Evolutionary conservation across 2,113 vertebrate species (phyloP).

Genomic region (Heliornis fulica): DNA sequence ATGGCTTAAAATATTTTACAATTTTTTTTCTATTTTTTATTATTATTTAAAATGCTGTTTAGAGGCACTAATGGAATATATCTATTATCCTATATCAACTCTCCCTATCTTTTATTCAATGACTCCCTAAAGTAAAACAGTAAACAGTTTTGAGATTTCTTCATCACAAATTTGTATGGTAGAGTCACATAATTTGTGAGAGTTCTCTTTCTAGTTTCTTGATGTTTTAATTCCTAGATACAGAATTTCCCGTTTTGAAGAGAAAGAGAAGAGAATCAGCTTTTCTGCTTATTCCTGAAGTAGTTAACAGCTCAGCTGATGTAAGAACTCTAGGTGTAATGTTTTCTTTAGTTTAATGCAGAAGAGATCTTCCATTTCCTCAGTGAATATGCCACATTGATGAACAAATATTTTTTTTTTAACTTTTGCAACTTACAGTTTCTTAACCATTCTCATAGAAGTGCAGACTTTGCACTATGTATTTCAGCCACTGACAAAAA

Average conservation of each 20-base stretch:
- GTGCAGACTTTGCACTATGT: not conserved
- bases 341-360: not conserved
- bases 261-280: not conserved
- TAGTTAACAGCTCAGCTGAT: not conserved
- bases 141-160: not conserved
- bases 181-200: not conserved
- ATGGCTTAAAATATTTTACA: not conserved
- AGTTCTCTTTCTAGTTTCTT: not conserved
- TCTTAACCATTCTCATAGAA: not conserved
- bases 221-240: not conserved
- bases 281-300: not conserved
- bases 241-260: not conserved
- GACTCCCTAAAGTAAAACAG: not conserved
- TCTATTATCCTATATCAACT: not conserved
- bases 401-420: not conserved
- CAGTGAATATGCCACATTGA: not conserved
- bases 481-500: not conserved
- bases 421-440: not conserved
- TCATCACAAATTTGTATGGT: not conserved
- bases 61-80: not conserved
- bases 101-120: not conserved
- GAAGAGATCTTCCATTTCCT: not conserved
- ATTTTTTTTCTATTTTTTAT: not conserved
- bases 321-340: not conserved
- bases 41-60: not conserved